Evolutionary conservation across 2,113 vertebrate species (phyloP).

Genomic region (Ramphastos sulfuratus): DNA sequence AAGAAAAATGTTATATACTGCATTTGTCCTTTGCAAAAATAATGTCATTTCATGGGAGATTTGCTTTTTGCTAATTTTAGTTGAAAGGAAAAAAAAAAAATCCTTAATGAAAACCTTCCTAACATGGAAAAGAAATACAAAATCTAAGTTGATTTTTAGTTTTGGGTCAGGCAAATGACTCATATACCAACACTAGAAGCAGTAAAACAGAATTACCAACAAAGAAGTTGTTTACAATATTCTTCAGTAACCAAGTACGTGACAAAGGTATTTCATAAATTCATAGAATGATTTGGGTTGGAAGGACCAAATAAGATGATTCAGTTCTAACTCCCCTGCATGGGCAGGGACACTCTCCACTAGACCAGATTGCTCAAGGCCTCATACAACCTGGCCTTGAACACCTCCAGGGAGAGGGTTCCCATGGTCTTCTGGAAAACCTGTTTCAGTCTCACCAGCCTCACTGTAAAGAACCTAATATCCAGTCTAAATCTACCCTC

Average conservation of each 20-base stretch:
- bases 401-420: too few species aligned
- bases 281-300: too few species aligned
- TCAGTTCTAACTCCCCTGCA: too few species aligned
- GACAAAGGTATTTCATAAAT: not conserved
- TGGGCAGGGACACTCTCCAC: too few species aligned
- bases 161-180: not conserved
- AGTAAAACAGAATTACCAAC: conserved; percentile 28
- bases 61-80: not conserved
- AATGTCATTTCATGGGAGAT: not conserved
- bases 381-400: too few species aligned
- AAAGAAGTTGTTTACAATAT: not conserved
- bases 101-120: not conserved
- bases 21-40: not conserved
- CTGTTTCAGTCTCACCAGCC: too few species aligned
- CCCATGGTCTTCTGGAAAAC: too few species aligned
- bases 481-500: too few species aligned
- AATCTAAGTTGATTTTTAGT: not conserved
- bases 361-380: too few species aligned
- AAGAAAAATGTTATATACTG: not conserved
- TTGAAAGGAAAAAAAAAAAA: not conserved
- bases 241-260: not conserved
- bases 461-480: too few species aligned
- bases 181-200: conserved; percentile 5
- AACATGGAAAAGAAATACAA: not conserved
- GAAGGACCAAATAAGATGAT: too few species aligned